Conservation (phyloP, 2,113 vertebrate species). For the Chinchilla lanigera region DNA sequence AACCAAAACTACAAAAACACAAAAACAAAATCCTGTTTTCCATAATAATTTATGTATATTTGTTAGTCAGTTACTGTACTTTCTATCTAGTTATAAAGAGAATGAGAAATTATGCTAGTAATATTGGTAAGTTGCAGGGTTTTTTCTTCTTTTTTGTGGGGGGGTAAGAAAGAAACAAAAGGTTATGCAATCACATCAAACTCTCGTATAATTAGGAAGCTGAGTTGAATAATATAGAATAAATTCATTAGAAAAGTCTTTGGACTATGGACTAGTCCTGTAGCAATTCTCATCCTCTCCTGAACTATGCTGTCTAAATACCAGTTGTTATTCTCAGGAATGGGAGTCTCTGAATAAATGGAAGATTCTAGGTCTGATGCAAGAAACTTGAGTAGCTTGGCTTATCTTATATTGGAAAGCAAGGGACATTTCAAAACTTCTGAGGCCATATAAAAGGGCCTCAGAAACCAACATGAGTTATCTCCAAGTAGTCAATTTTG, state of each 20-base stretch:
- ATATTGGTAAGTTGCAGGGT: neutral
- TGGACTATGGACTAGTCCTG: neutral
- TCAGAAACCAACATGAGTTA: neutral
- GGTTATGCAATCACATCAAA: neutral
- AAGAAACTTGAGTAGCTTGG: neutral
- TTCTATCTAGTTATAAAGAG: neutral
- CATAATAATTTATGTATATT: neutral
- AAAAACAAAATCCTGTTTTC: neutral
- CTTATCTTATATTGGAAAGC: neutral
- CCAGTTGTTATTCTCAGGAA: neutral
- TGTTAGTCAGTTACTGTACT: neutral
- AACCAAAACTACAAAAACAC: neutral
- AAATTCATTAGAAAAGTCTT: constrained; percentile 14
- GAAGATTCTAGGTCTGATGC: neutral
- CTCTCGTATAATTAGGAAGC: neutral
- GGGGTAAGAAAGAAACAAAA: neutral
- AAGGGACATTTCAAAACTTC: neutral
- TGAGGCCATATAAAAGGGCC: neutral
- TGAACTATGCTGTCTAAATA: neutral
- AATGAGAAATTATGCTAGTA: neutral
- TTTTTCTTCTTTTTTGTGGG: neutral
- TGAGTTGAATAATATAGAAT: neutral
- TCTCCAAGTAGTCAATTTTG: neutral
- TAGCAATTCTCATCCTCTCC: neutral
- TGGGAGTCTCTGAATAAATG: neutral